A percentile compares a stretch with the other conserved stretches of the same genome.
Evolutionary conservation across 2,113 vertebrate genomes (phyloP).

Genomic region (Onychostruthus taczanowskii): DNA sequence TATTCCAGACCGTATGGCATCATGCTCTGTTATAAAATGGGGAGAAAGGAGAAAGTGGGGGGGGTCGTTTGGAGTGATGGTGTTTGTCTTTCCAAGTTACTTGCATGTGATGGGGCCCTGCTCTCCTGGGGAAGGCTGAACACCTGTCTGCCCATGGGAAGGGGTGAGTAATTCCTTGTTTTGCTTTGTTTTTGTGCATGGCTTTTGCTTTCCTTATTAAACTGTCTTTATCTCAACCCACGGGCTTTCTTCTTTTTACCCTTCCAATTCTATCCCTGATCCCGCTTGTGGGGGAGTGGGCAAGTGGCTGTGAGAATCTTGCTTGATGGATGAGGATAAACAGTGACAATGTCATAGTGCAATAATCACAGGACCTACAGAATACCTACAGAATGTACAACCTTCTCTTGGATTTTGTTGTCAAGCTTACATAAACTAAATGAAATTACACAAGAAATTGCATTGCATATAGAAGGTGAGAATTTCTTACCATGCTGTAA

Average conservation of each 20-base stretch:
- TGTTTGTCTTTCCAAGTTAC: background rate
- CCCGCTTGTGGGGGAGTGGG: too few relatives aligned
- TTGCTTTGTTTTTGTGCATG: background rate
- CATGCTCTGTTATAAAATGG: background rate
- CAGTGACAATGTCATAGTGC: background rate
- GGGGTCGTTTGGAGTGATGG: fast-evolving
- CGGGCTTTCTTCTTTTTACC: background rate
- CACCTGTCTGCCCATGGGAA: background rate
- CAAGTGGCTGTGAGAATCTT: background rate
- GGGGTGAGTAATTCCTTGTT: background rate
- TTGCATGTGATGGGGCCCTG: background rate
- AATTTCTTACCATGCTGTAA: background rate
- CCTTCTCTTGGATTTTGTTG: background rate
- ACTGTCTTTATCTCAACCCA: background rate
- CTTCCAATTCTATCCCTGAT: background rate
- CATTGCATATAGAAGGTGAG: background rate
- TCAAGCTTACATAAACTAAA: background rate
- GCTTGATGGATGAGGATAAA: background rate
- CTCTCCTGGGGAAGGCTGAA: background rate
- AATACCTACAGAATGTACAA: background rate
- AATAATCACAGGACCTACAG: background rate
- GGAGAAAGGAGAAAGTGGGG: background rate
- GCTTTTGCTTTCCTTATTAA: background rate
- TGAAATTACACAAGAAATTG: background rate
- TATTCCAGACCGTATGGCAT: background rate